These are phyloP conservation scores for Tympanoctomys barrerae DNA, from an alignment of 2,797 vertebrate species.

Conservation along the genomic window DNA sequence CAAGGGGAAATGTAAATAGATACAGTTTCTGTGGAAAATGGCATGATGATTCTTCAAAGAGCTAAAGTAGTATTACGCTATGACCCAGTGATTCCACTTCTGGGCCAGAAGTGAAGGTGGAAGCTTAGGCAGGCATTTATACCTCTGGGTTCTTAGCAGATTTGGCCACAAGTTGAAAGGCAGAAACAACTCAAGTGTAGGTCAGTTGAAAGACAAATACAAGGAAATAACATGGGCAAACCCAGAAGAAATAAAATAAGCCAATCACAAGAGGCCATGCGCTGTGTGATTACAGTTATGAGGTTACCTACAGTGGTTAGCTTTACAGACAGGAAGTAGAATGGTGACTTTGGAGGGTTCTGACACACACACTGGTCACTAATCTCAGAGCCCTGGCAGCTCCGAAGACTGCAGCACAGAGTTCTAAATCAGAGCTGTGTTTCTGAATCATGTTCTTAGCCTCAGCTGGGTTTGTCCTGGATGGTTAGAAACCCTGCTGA, in stretches of 20 bases:
- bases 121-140: neutral
- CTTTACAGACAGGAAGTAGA: neutral
- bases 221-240: neutral
- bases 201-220: too few relatives aligned
- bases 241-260: neutral
- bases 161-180: neutral
- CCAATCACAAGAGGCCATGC: neutral
- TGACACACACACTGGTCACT: neutral
- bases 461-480: neutral
- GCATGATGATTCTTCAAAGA: neutral
- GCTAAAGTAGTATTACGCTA: neutral
- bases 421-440: neutral
- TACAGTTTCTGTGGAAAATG: neutral
- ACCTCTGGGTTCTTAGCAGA: neutral
- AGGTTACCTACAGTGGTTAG: neutral
- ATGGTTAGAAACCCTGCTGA: neutral
- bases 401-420: neutral
- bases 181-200: neutral
- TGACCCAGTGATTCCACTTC: neutral
- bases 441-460: neutral
- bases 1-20: neutral
- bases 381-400: neutral
- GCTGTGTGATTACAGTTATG: neutral
- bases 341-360: neutral
- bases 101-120: neutral